Evolutionary conservation across 2,888 invertebrate genomes (phyloP).

Genomic region (Pristionchus maxplancki): DNA sequence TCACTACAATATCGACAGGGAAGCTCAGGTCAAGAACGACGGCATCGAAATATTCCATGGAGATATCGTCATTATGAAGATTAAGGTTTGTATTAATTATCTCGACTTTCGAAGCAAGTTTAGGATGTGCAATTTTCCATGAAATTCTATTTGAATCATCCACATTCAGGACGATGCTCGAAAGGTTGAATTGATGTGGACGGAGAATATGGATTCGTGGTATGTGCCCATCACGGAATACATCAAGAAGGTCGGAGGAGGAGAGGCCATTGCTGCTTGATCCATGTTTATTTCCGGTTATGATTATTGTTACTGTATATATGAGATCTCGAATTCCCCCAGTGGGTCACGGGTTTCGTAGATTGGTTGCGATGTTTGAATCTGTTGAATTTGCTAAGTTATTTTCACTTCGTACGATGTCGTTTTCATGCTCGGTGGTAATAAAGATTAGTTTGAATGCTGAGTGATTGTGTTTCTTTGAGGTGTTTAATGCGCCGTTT

Average conservation of each 20-base stretch:
- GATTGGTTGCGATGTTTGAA: neutral
- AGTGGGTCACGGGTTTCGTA: neutral
- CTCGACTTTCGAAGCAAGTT: neutral
- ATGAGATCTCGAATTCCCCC: slow-evolving; percentile 6
- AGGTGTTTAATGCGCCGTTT: neutral
- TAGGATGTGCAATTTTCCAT: too few species aligned
- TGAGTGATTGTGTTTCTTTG: neutral
- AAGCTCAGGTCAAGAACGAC: slow-evolving; percentile 70
- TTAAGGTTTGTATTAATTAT: slow-evolving; percentile 37
- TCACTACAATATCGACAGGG: slow-evolving; percentile 57
- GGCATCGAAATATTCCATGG: slow-evolving; percentile 75
- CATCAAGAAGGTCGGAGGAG: slow-evolving; percentile 49
- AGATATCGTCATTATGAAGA: slow-evolving; percentile 64
- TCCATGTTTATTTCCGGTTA: neutral
- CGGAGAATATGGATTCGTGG: slow-evolving; percentile 70
- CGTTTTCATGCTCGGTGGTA: neutral
- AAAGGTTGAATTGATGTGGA: slow-evolving; percentile 72
- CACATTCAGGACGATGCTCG: slow-evolving; percentile 52
- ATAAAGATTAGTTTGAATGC: neutral
- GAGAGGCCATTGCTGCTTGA: slow-evolving; percentile 16
- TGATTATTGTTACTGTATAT: neutral
- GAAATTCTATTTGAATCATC: too few species aligned
- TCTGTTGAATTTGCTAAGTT: slow-evolving; percentile 32
- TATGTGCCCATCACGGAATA: slow-evolving; percentile 55
- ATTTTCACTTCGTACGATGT: neutral